phyloP scores from a whole-genome alignment of 2,888 invertebrate species.

The Sycophila texana region DNA sequence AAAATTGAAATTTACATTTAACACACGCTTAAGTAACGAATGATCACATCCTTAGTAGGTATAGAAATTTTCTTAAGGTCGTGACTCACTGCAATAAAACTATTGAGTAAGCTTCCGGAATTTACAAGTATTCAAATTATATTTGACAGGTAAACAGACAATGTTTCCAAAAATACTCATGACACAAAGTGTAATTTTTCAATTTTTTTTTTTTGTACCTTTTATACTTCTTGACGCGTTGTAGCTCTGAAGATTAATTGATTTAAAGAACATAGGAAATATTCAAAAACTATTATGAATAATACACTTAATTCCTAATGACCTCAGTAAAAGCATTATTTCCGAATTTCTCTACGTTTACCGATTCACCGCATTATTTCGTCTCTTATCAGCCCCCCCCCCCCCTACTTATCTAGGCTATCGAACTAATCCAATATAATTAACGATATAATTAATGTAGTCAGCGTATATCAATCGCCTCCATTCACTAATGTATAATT shows the following conservation, averaged over 20 bases:
- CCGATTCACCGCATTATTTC: background rate
- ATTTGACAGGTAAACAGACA: conserved; percentile 21
- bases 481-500: background rate
- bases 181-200: conserved; percentile 10
- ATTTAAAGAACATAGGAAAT: background rate
- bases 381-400: no score
- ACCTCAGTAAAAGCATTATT: background rate
- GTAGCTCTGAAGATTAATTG: background rate
- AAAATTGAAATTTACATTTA: no score
- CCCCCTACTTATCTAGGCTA: no score
- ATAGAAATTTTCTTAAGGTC: conserved; percentile 1
- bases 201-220: background rate
- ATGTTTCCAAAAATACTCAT: conserved; percentile 27
- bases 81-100: conserved; percentile 13
- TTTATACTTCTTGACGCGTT: background rate
- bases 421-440: background rate
- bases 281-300: background rate
- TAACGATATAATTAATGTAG: background rate
- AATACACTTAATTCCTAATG: background rate
- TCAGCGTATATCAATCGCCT: background rate
- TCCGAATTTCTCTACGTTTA: background rate
- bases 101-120: conserved; percentile 20
- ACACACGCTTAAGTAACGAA: background rate
- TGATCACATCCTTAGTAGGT: background rate
- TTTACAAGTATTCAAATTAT: conserved; percentile 18